Evolutionary conservation across 2,113 vertebrate species (phyloP).

Genomic region (Prunella fulvescens): DNA sequence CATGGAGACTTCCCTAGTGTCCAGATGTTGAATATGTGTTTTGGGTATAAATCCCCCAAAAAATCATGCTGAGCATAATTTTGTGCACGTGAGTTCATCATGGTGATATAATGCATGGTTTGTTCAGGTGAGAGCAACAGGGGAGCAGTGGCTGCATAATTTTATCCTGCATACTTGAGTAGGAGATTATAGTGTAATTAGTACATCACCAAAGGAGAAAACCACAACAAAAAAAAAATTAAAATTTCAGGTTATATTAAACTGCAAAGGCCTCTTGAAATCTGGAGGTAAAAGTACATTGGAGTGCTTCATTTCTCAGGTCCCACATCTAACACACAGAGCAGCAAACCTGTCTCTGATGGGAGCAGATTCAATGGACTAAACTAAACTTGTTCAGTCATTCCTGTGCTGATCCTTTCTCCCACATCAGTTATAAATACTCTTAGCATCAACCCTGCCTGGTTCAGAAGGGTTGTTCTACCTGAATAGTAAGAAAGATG

Average conservation of each 20-base stretch:
- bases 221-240: background rate
- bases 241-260: background rate
- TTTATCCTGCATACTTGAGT: background rate
- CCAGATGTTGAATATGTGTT: background rate
- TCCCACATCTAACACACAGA: accelerated
- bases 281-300: background rate
- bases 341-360: background rate
- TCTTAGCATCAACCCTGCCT: background rate
- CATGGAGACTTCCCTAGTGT: background rate
- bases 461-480: background rate
- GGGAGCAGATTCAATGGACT: background rate
- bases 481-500: background rate
- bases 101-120: background rate
- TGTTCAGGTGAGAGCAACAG: background rate
- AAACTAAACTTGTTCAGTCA: background rate
- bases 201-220: background rate
- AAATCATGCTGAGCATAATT: background rate
- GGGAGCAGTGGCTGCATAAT: background rate
- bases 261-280: background rate
- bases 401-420: background rate
- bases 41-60: background rate
- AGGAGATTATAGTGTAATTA: background rate
- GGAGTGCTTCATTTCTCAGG: background rate
- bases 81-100: background rate
- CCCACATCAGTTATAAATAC: background rate